Base-by-base conservation (phyloP, 2,113 vertebrate genomes). In the Ochotona curzoniae region DNA sequence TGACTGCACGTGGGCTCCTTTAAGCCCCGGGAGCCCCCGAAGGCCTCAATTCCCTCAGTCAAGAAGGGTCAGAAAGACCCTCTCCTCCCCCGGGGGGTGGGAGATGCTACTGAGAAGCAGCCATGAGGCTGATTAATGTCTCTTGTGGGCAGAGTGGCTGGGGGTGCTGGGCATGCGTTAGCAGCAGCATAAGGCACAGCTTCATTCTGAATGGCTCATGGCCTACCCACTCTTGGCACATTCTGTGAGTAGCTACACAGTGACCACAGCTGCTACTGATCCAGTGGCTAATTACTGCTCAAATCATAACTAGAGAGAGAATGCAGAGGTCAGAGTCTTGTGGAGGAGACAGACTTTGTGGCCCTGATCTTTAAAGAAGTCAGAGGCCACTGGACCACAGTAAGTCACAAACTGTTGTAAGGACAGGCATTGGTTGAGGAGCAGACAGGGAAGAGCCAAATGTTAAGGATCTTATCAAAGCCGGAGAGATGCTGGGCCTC, bases 201-300 rank as follows among this genome's bases (percentile, higher is more conserved):
- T 32, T 32, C 14, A 8, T 32, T 7, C 25, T 23, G 18, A 73
- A 21, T 6, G 6, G 2, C 6, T 1, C 4, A 0, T 57, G 44
- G 7, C 26, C 44, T 8, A 0, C 14, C 38, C 13, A 67, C 3
- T 18, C 75, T 49, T 90, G 67, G 1, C 67, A 32, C n/a, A 21
- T 9, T 67, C 85, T 69, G 17, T 13, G 30, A 74, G 20, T 25
- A 21, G 57, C 38, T 18, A 61, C 14, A 44, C 4, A 3, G 47
- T 17, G 38, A 85, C 51, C n/a, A 8, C 4, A 4, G 8, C 23
- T 28, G 32, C 70, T 30, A 17, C 26, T 18, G 61, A 35, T 44
- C 13, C n/a, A 47, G 30, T 15, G 15, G 60, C 28, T 82, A 13
- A 70, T 18, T 32, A 30, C 51, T 70, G 51, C 20, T 47, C 64